These are phyloP conservation scores for Dryobotodes eremita DNA, from an alignment of 2,888 invertebrate species.

Conservation along the genomic window DNA sequence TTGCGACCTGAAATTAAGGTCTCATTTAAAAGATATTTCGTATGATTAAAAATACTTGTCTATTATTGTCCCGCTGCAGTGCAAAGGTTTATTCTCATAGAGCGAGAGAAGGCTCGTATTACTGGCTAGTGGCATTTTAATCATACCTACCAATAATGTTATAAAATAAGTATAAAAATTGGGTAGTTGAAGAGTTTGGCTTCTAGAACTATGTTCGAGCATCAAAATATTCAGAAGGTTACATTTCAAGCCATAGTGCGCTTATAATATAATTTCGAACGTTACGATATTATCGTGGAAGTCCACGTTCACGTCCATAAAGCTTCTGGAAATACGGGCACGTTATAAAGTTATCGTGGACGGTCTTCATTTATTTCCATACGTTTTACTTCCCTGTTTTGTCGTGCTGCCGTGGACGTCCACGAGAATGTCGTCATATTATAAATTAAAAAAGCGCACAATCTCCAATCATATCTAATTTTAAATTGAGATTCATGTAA, in stretches of 20 bases:
- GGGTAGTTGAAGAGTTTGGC: neutral
- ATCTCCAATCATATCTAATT: neutral
- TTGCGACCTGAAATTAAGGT: conserved; percentile 20
- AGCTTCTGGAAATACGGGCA: too few species aligned
- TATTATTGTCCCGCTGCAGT: neutral
- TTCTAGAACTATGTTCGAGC: neutral
- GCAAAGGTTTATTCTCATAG: neutral
- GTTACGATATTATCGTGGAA: too few species aligned
- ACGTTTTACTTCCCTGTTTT: too few species aligned
- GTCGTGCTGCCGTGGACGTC: too few species aligned
- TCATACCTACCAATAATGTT: neutral
- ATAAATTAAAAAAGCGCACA: too few species aligned
- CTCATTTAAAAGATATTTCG: conserved; percentile 31
- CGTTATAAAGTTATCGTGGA: too few species aligned
- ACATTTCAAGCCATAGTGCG: neutral
- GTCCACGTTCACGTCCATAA: too few species aligned
- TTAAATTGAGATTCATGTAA: neutral
- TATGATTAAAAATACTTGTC: neutral
- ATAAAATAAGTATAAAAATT: neutral
- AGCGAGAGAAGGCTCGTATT: neutral
- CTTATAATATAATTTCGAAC: too few species aligned
- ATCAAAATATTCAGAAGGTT: neutral
- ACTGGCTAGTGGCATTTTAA: neutral
- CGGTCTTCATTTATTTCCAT: too few species aligned
- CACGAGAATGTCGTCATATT: too few species aligned